Evolutionary conservation across 2,797 vertebrate genomes (phyloP).

Genomic region (Hafferia zeledoni): DNA sequence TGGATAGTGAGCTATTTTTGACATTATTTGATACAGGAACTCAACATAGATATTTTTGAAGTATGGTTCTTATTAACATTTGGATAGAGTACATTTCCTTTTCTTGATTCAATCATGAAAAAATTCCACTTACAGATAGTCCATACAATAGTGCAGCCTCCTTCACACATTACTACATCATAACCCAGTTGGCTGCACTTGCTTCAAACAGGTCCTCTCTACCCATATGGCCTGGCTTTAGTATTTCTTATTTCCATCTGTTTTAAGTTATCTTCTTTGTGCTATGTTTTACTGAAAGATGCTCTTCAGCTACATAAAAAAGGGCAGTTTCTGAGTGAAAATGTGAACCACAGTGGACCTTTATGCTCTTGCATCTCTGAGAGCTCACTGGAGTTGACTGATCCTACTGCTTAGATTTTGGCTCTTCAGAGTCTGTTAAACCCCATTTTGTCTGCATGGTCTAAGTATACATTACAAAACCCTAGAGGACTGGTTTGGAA

Average conservation of each 20-base stretch:
- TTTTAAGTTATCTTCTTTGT: constrained; percentile 11
- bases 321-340: background rate
- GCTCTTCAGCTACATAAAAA: background rate
- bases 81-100: constrained; percentile 47
- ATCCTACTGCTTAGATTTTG: background rate
- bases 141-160: constrained; percentile 20
- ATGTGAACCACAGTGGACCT: background rate
- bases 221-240: background rate
- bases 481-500: background rate
- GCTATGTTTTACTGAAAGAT: background rate
- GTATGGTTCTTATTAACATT: constrained; percentile 51
- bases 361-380: background rate
- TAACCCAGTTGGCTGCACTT: constrained; percentile 41
- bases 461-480: background rate
- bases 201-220: background rate
- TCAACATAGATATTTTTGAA: constrained; percentile 19
- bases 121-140: constrained; percentile 35
- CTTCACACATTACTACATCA: constrained; percentile 62
- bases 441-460: background rate
- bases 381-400: background rate
- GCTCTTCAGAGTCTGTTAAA: background rate
- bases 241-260: constrained; percentile 28
- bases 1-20: constrained; percentile 12
- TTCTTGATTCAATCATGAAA: constrained; percentile 53
- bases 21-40: constrained; percentile 1